phyloP scores from a whole-genome alignment of 2,113 vertebrate species.

The Anoura caudifer region DNA sequence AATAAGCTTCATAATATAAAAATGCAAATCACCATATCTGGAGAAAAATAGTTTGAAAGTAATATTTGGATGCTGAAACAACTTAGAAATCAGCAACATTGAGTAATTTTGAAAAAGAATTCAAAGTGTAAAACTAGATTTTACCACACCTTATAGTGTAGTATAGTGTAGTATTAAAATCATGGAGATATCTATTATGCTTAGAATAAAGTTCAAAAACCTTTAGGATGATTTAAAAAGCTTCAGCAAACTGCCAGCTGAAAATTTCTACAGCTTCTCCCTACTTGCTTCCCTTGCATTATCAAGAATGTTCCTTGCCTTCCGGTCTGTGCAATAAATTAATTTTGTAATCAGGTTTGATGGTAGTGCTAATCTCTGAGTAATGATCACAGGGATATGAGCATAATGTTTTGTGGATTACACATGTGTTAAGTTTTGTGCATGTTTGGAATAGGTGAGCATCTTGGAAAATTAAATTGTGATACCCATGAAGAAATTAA shows the following conservation, averaged over 20 bases:
- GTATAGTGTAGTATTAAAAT: neutral
- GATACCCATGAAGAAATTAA: neutral
- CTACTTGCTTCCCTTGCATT: neutral
- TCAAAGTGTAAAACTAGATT: neutral
- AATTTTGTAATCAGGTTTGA: neutral
- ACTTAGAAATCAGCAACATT: conserved; percentile 33
- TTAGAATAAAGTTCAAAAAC: neutral
- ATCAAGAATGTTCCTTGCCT: neutral
- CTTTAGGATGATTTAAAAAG: neutral
- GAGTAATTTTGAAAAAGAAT: conserved; percentile 12
- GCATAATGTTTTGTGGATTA: neutral
- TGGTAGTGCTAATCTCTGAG: neutral
- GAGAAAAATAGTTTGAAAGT: neutral
- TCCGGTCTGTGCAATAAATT: neutral
- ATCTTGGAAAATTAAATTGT: neutral
- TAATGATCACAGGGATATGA: neutral
- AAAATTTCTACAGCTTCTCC: neutral
- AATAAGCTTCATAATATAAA: neutral
- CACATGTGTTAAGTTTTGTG: neutral
- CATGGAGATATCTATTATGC: neutral
- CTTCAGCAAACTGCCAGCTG: neutral
- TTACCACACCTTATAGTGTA: neutral
- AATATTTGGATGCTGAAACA: neutral
- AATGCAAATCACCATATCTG: neutral
- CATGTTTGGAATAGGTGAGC: neutral